These are phyloP conservation scores for Diadophis punctatus DNA, from an alignment of 2,113 vertebrate genomes.

Conservation along the genomic window DNA sequence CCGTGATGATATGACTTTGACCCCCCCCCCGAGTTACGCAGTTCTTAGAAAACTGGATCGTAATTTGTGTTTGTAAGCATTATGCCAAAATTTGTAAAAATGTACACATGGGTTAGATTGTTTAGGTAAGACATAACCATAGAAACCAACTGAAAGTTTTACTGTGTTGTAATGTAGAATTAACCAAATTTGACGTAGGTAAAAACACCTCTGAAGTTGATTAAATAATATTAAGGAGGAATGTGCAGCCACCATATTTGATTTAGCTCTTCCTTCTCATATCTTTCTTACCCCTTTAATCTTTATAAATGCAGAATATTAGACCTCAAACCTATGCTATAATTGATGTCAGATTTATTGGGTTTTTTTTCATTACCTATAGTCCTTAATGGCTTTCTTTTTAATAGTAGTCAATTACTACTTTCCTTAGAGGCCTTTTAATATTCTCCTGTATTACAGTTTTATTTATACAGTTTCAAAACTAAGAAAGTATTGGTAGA, in stretches of 20 bases:
- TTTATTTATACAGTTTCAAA: accelerated
- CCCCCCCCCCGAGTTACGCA: too few relatives aligned
- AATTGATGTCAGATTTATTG: slow-evolving; percentile 49
- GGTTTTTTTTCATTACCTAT: slow-evolving; percentile 32
- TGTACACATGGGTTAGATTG: neutral
- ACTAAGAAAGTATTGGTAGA: neutral
- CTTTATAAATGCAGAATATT: slow-evolving; percentile 29
- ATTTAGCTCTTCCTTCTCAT: neutral
- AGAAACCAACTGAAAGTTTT: neutral
- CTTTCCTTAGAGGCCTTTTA: slow-evolving; percentile 19
- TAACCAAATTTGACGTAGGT: slow-evolving; percentile 9
- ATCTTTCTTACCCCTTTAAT: slow-evolving; percentile 22
- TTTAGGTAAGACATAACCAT: neutral
- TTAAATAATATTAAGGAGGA: neutral
- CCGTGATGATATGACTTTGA: too few relatives aligned
- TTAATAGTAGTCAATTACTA: slow-evolving; percentile 39
- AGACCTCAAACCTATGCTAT: slow-evolving; percentile 40
- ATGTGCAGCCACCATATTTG: neutral
- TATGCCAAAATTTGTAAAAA: neutral
- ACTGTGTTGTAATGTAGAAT: neutral
- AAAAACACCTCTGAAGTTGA: neutral
- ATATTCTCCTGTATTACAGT: neutral
- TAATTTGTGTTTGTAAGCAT: neutral
- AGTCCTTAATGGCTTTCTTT: slow-evolving; percentile 57
- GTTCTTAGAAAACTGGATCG: neutral